Percentiles rank a stretch among this genome's conserved stretches.
phyloP scores from a whole-genome alignment of 1,140 invertebrate genomes.

The Ladona fulva region DNA sequence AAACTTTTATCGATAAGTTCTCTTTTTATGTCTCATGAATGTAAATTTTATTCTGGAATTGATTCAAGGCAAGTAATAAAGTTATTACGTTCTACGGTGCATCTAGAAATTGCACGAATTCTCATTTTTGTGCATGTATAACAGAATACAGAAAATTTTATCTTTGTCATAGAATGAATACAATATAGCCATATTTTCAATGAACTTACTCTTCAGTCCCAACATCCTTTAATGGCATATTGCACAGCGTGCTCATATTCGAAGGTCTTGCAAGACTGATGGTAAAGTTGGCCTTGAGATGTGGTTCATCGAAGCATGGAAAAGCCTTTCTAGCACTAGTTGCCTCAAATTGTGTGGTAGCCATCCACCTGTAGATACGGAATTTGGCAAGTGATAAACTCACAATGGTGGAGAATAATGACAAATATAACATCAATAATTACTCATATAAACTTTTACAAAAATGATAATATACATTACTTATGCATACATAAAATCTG shows the following conservation, averaged over 20 bases:
- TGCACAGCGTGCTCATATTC: constrained; percentile 33
- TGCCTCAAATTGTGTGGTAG: constrained; percentile 59
- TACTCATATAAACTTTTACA: not conserved
- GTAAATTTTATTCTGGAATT: not conserved
- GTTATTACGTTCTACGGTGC: too few species aligned
- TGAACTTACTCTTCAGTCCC: not conserved
- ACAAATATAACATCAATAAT: not conserved
- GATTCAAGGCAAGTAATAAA: too few species aligned
- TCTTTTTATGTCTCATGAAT: not conserved
- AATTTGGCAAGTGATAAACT: not conserved
- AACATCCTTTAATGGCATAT: constrained; percentile 23
- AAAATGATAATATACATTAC: not conserved
- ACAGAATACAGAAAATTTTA: too few species aligned
- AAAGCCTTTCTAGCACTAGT: constrained; percentile 60
- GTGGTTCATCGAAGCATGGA: constrained; percentile 71
- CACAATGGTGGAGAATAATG: not conserved
- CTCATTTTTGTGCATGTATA: too few species aligned
- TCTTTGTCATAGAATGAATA: too few species aligned
- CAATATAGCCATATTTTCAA: not conserved
- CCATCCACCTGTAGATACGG: constrained; percentile 37
- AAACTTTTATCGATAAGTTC: too few species aligned
- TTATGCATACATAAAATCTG: not conserved
- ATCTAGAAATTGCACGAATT: too few species aligned
- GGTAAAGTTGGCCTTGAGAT: constrained; percentile 55
- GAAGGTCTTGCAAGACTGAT: constrained; percentile 37